Evolutionary conservation across 2,113 vertebrate genomes (phyloP).

Genomic region (Xiphorhynchus elegans): DNA sequence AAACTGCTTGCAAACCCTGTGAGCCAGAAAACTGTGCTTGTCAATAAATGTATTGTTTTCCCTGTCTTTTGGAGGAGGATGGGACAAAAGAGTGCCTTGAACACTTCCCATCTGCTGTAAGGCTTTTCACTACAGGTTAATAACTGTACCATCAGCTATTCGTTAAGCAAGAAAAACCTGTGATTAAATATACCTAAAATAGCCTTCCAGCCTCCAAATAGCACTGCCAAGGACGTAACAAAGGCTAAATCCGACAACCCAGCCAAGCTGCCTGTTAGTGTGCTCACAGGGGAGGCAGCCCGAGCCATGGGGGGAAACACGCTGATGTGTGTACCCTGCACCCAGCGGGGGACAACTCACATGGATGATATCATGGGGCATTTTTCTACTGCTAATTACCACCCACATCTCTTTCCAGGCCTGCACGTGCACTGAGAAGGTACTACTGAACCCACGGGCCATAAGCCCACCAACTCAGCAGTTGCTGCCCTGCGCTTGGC

Average conservation of each 20-base stretch:
- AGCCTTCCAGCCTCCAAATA: background rate
- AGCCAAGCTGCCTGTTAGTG: background rate
- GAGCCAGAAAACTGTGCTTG: background rate
- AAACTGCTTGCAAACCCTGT: background rate
- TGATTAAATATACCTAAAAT: background rate
- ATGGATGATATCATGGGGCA: accelerated
- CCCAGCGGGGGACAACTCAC: accelerated
- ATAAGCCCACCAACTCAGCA: background rate
- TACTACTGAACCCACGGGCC: accelerated
- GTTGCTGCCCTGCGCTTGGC: background rate
- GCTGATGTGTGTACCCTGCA: background rate
- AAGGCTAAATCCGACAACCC: background rate
- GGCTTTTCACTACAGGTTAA: background rate
- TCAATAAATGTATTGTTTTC: background rate
- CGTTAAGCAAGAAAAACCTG: background rate
- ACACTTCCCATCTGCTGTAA: background rate
- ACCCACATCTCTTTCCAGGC: background rate
- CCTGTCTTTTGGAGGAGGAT: background rate
- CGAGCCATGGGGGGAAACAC: accelerated
- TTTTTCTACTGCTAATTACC: background rate
- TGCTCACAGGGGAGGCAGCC: background rate
- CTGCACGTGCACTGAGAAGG: background rate
- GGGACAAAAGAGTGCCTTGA: background rate
- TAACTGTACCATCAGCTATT: background rate
- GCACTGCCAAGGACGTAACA: background rate